A percentile compares a stretch with the other conserved stretches of the same genome.
phyloP scores from a whole-genome alignment of 2,797 vertebrate genomes.

The Austrolebias charrua region DNA sequence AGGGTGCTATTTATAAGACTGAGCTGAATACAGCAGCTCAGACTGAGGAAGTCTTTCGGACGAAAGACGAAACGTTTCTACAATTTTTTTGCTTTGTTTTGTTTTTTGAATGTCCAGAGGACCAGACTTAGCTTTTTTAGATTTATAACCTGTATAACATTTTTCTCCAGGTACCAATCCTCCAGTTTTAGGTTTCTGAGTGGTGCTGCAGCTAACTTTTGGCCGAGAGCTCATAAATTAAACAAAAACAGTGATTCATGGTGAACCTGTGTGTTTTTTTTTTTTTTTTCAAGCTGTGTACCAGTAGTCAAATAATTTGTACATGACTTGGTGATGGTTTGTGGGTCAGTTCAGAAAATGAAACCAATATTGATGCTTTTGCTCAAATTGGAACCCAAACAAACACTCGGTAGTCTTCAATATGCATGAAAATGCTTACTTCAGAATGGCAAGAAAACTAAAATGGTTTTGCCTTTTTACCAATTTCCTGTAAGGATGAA shows the following conservation, averaged over 20 bases:
- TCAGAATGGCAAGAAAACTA: not conserved
- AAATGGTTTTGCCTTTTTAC: not conserved
- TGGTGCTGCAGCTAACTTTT: not conserved
- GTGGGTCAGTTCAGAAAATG: not conserved
- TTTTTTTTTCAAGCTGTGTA: not conserved
- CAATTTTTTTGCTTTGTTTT: too few species aligned
- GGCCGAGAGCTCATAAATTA: conserved; percentile 5
- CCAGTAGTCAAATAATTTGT: not conserved
- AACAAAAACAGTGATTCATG: conserved; percentile 1
- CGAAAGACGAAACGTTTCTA: too few species aligned
- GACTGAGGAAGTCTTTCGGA: too few species aligned
- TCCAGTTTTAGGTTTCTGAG: not conserved
- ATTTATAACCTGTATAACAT: not conserved
- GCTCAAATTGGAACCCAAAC: not conserved
- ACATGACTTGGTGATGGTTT: not conserved
- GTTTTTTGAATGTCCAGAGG: too few species aligned
- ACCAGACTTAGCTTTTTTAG: too few species aligned
- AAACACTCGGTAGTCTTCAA: not conserved
- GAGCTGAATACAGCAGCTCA: too few species aligned
- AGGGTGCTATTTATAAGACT: too few species aligned
- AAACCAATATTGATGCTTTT: not conserved
- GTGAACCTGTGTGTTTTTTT: not conserved
- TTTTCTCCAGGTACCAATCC: not conserved
- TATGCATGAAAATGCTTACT: not conserved
- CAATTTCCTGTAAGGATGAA: not conserved